These are phyloP conservation scores for Andricus curvator DNA, from an alignment of 2,888 invertebrate species.

Conservation along the genomic window DNA sequence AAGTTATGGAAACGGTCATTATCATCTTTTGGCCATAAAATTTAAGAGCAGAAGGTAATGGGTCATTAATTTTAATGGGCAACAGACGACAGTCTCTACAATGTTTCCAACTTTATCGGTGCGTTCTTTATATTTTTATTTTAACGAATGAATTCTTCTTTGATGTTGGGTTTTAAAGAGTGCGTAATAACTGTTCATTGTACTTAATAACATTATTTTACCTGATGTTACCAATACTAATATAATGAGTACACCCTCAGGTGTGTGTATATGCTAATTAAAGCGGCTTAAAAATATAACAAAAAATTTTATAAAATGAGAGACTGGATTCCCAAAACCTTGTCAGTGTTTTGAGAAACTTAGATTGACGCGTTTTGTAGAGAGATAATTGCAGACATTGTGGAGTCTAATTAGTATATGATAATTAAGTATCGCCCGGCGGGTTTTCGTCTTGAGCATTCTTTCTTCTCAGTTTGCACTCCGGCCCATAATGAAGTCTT, in stretches of 20 bases:
- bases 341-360: constrained; percentile 1
- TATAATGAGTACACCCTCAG: neutral
- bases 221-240: neutral
- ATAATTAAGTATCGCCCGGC: constrained; percentile 59
- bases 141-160: neutral
- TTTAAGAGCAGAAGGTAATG: neutral
- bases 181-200: neutral
- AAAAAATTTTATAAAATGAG: no score
- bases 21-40: neutral
- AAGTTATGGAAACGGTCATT: neutral
- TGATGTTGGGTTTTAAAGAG: neutral
- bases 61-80: neutral
- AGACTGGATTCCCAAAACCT: neutral
- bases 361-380: neutral
- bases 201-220: neutral
- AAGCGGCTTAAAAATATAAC: no score
- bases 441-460: constrained; percentile 40
- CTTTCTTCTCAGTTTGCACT: constrained; percentile 11
- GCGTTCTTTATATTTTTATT: neutral
- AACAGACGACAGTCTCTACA: neutral
- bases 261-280: neutral
- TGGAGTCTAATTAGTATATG: constrained; percentile 64
- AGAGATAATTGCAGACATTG: constrained; percentile 24
- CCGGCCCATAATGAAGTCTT: neutral
- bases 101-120: neutral